These are phyloP conservation scores for Meloidogyne hapla DNA, from an alignment of 1,140 invertebrate species.

Conservation along the genomic window DNA sequence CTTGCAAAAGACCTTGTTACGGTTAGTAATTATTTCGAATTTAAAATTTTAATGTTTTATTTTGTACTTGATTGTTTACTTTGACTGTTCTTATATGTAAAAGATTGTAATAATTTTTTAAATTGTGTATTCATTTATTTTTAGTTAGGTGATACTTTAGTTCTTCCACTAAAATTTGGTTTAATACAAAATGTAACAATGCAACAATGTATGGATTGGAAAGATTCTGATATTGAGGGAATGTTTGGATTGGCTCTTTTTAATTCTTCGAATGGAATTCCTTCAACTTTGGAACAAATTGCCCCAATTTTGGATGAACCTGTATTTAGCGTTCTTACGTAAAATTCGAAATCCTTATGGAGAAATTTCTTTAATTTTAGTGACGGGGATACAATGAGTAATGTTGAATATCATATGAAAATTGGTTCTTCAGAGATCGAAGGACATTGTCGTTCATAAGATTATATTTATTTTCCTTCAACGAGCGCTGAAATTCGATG, in stretches of 20 bases:
- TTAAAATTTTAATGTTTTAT: too few species aligned
- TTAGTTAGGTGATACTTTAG: conserved; percentile 2
- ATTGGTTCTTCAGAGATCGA: background rate
- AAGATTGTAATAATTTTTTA: too few species aligned
- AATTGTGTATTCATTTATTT: background rate
- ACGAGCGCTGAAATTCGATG: background rate
- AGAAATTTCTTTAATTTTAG: background rate
- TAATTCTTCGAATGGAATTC: background rate
- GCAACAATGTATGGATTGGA: conserved; percentile 1
- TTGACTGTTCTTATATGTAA: too few species aligned
- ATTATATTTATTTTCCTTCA: conserved; percentile 1
- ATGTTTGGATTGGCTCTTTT: background rate
- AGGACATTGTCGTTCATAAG: background rate
- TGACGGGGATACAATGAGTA: background rate
- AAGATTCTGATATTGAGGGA: conserved; percentile 1
- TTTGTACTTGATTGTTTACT: too few species aligned
- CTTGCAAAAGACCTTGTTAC: background rate
- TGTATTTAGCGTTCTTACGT: background rate
- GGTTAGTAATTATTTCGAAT: background rate
- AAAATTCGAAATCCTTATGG: background rate
- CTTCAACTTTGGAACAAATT: background rate
- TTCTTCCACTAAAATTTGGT: background rate
- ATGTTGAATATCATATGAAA: conserved; percentile 1
- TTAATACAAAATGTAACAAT: conserved; percentile 1
- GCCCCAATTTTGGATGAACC: background rate